Evolutionary conservation across 1,140 invertebrate genomes (phyloP).

Genomic region (Caenorhabditis brenneri): DNA sequence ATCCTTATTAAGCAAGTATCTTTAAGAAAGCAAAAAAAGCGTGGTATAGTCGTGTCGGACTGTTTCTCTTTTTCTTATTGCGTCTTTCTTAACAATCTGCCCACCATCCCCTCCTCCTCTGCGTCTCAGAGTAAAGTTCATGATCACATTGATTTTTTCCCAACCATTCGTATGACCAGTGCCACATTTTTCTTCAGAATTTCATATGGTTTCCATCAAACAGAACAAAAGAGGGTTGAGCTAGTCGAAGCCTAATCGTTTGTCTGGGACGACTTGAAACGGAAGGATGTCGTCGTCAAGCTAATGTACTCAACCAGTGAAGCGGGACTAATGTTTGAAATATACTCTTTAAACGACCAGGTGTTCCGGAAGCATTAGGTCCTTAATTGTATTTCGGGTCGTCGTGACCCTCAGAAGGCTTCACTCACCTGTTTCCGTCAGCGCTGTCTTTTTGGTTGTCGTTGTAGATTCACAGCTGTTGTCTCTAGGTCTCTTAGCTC

Average conservation of each 20-base stretch:
- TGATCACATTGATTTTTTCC: slow-evolving; percentile 19
- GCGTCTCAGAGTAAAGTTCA: neutral
- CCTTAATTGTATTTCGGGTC: neutral
- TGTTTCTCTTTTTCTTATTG: neutral
- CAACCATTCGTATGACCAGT: too few relatives aligned
- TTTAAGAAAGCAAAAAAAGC: neutral
- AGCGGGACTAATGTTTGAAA: neutral
- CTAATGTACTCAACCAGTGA: neutral
- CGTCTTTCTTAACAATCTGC: neutral
- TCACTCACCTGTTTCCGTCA: slow-evolving; percentile 40
- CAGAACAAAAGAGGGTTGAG: neutral
- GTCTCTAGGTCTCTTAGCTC: slow-evolving; percentile 21
- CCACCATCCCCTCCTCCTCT: neutral
- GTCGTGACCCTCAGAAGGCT: neutral
- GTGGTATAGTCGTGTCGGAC: neutral
- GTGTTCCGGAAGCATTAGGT: slow-evolving; percentile 6
- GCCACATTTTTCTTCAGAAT: neutral
- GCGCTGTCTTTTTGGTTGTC: neutral
- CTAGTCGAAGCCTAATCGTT: neutral
- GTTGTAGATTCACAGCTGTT: neutral
- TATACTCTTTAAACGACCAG: neutral
- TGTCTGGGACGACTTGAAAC: neutral
- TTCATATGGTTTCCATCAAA: neutral
- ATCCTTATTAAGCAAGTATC: too few relatives aligned
- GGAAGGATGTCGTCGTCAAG: neutral